Base-by-base conservation (phyloP, 2,888 invertebrate species). In the Protonemura montana region DNA sequence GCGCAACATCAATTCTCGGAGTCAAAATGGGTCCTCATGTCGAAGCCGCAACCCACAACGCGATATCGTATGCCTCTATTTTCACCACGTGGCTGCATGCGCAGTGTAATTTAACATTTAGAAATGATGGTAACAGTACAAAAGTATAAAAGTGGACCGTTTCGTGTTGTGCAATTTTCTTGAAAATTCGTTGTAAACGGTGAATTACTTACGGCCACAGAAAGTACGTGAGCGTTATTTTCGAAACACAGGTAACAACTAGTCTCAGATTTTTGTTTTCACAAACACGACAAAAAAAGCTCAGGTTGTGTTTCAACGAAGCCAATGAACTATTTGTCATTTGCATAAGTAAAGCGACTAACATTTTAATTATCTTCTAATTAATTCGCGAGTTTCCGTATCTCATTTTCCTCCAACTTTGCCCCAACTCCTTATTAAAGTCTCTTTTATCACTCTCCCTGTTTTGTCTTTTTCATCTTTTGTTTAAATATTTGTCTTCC, bases 311-410 rank as follows among this genome's bases (percentile, higher is more conserved):
- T 26, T 78, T 21, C 21, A 6, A 81, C 81, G 30, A 81, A 29
- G 81, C 30, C 81, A 81, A 30, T 30, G 81, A 3, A 29, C 81
- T 81, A 81, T 81, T 81, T 81, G 81, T 81, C 81, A 81, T 29
- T 84, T 84, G 59, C 28, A 84, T 30, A 81, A 81, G 81, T 81
- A 76, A 13, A 76, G 21, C 59, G 27, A 10, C 84, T 76, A 26
- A 59, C 84, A 84, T 84, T 84, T 84, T 84, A 84, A 84, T 84
- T 84, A 84, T 59, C 84, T 84, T 84, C 84, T 84, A 84, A 84
- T 84, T 84, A 84, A 84, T 84, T 84, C 84, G 42, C 84, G 76
- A 84, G 84, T 84, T 84, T 84, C 84, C 84, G 84, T 84, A 59
- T 84, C 84, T 84, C 84, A 59, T 84, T 84, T 84, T 84, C 42